Base-by-base conservation (phyloP, 2,113 vertebrate species). In the Lophius piscatorius region DNA sequence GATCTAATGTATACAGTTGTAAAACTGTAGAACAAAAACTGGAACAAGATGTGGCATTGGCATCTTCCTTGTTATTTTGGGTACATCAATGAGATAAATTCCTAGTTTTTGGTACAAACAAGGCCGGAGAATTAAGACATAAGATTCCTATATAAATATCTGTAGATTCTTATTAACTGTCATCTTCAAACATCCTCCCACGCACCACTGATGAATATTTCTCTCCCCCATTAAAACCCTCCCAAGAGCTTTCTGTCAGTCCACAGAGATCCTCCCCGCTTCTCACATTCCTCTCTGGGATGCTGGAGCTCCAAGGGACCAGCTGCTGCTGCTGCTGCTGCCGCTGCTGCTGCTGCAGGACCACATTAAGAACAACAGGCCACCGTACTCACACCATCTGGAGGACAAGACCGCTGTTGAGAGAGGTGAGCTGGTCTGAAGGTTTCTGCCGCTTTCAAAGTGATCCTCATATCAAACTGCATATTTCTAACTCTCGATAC, bases 251-350 rank as follows among this genome's bases (percentile, higher is more conserved):
- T 45, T 10, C 55, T 4, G 21, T 0, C 1, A 21, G 3, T 36
- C 56, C 56, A 0, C 31, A 24, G 55, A 58, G 54, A 44, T 34
- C 28, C 54, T 23, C 29, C 54, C 40, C 39, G 34, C n/a, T n/a
- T n/a, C n/a, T n/a, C n/a, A n/a, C n/a, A 11, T 40, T 39, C 47
- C 17, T 29, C 45, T 9, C 45, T 28, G 26, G 26, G 13, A 18
- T 12, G n/a, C 2, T 3, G 1, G 49, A 24, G 33, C 33, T 23
- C 31, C 8, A 23, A n/a, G n/a, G 20, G 54, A 57, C 13, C 54
- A 57, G 39, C 39, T 56, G 38, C 35, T 40, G 20, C 49, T 38
- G 51, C 38, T 33, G 50, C n/a, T n/a, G n/a, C n/a, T n/a, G n/a
- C n/a, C n/a, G 39, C 39, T 56, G 38, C 35, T 40, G 20, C 49